Base-by-base conservation (phyloP, 2,888 invertebrate genomes). In the Nomada fucata region DNA sequence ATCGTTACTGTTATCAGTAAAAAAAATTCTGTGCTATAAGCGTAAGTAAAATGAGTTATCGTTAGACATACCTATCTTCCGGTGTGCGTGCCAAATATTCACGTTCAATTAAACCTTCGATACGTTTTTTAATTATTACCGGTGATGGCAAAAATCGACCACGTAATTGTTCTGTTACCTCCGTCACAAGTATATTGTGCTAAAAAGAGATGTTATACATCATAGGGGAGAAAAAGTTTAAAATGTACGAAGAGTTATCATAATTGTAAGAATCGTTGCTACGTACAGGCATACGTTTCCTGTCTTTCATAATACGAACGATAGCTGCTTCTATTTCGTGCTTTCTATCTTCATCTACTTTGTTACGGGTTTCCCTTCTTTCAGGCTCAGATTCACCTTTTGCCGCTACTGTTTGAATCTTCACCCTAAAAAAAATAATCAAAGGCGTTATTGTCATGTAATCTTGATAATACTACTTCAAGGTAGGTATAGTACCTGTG, bases 291-390 rank as follows among this genome's bases (percentile, higher is more conserved):
- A 99, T 97, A 91, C 97, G 96, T 95, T 99, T 99, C 88, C 99
- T 95, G 67, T 98, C 98, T 94, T 99, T 99, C 99, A 99, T 99
- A 93, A 99, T 99, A 93, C 99, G 96, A 85, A 99, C 99, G 93
- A 99, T 99, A 85, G 99, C 99, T 68, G 99, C 99, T 95, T 99
- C 99, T 89, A 99, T 99, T 95, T 99, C 99, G 94, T 99, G 99
- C 94, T 99, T 99, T 89, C 99, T 96, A 94, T 99, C 99, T 94
- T 99, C 99, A 93, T 99, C 99, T 65, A 99, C 98, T 94, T 99
- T 99, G 93, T 97, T 98, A 89, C 99, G 96, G 0, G 99, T 99
- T 94, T 99, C 99, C 93, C 98, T 97, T 87, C 99, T 96, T 94
- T 99, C 99, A n/a, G 99, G 99, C 94, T 99, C 99, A 55, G 98